phyloP scores from a whole-genome alignment of 2,113 vertebrate genomes.

The Cyrtonyx montezumae region DNA sequence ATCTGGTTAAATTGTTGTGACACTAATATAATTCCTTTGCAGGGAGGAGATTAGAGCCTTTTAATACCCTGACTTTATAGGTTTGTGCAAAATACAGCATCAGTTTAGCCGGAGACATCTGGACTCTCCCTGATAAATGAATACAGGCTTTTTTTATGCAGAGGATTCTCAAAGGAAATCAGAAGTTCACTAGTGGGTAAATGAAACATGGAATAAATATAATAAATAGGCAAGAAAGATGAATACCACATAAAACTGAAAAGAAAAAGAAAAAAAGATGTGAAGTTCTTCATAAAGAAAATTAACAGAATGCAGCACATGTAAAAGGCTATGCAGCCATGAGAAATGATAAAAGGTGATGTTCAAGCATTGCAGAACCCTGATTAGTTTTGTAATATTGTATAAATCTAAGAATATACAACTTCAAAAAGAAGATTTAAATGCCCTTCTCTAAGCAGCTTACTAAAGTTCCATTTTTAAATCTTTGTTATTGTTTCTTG shows the following conservation, averaged over 20 bases:
- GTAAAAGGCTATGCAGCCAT: not conserved
- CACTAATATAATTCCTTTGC: not conserved
- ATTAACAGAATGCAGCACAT: not conserved
- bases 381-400: slow-evolving; percentile 51
- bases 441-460: slow-evolving; percentile 52
- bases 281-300: not conserved
- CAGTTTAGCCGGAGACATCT: slow-evolving; percentile 50
- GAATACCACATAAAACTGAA: not conserved
- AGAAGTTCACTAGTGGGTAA: slow-evolving; percentile 33
- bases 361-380: slow-evolving; percentile 21
- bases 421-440: slow-evolving; percentile 63
- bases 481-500: slow-evolving; percentile 46
- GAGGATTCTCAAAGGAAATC: slow-evolving; percentile 45
- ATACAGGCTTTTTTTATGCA: slow-evolving; percentile 28
- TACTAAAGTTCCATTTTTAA: slow-evolving; percentile 26
- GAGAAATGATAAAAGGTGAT: slow-evolving; percentile 28
- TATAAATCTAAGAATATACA: slow-evolving; percentile 8
- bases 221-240: slow-evolving; percentile 10
- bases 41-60: not conserved
- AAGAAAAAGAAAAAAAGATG: not conserved
- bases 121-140: slow-evolving; percentile 39
- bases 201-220: slow-evolving; percentile 55
- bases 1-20: slow-evolving; percentile 17
- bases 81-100: slow-evolving; percentile 2
- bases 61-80: slow-evolving; percentile 37